phyloP scores from a whole-genome alignment of 2,797 vertebrate genomes.

The Hyperoplus lanceolatus region DNA sequence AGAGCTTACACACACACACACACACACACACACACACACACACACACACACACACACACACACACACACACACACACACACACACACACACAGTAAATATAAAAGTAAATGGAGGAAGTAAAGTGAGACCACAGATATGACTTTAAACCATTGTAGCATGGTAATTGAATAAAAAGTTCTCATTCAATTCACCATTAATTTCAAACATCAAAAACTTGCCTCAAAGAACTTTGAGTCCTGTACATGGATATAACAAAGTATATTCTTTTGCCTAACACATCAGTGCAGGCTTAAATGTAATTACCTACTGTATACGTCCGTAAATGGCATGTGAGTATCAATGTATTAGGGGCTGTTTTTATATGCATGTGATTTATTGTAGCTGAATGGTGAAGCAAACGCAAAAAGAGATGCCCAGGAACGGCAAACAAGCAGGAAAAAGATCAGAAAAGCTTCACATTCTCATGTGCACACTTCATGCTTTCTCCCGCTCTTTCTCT shows the following conservation, averaged over 20 bases:
- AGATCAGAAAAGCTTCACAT: conserved; percentile 25
- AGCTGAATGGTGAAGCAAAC: not conserved
- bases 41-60: no score
- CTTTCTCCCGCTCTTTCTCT: conserved; percentile 46
- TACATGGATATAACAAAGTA: not conserved
- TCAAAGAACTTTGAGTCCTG: not conserved
- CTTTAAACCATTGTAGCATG: not conserved
- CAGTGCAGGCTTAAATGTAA: not conserved
- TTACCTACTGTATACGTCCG: not conserved
- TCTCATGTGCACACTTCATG: not conserved
- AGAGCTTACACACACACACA: not conserved
- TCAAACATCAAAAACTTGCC: not conserved
- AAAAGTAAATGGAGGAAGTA: no score
- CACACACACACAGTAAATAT: no score
- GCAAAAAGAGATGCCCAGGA: not conserved
- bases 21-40: no score
- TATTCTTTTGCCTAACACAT: not conserved
- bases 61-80: no score
- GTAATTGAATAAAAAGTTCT: not conserved
- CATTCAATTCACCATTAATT: not conserved
- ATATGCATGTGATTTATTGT: not conserved
- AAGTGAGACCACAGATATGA: not conserved
- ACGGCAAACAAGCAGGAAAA: conserved; percentile 20
- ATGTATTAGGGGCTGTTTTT: not conserved
- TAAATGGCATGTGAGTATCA: not conserved